Percentiles rank a stretch among this genome's conserved stretches.
Evolutionary conservation across 2,888 invertebrate species (phyloP).

Genomic region (Leucozona laternaria): DNA sequence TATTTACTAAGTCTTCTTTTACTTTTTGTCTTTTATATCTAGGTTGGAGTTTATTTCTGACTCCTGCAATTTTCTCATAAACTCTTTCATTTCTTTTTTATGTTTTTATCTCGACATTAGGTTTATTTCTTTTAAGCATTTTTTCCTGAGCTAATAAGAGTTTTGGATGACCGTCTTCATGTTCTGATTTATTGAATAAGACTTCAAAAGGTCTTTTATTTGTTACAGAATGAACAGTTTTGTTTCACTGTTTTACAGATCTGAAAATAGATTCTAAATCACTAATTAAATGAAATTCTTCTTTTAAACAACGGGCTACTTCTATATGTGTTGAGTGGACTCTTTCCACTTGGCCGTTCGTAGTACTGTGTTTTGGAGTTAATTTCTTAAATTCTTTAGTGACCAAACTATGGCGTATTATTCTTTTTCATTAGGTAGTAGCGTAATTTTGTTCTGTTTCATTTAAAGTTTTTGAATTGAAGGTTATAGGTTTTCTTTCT

Average conservation of each 20-base stretch:
- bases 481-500: too few species aligned
- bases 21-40: conserved; percentile 33
- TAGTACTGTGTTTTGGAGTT: background rate
- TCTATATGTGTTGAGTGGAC: background rate
- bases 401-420: conserved; percentile 66
- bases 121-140: background rate
- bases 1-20: conserved; percentile 31
- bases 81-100: conserved; percentile 3
- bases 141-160: background rate
- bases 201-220: background rate
- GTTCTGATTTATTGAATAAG: background rate
- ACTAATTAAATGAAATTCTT: background rate
- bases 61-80: conserved; percentile 24
- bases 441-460: background rate
- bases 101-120: background rate
- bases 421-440: conserved; percentile 10
- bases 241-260: background rate
- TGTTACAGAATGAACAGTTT: background rate
- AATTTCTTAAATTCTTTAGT: background rate
- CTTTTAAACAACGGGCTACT: background rate
- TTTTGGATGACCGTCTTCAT: background rate
- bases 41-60: conserved; percentile 24
- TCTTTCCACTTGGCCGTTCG: background rate
- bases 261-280: background rate
- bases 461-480: background rate